Conservation (phyloP, 2,888 invertebrate species). For the Linyphia triangularis region DNA sequence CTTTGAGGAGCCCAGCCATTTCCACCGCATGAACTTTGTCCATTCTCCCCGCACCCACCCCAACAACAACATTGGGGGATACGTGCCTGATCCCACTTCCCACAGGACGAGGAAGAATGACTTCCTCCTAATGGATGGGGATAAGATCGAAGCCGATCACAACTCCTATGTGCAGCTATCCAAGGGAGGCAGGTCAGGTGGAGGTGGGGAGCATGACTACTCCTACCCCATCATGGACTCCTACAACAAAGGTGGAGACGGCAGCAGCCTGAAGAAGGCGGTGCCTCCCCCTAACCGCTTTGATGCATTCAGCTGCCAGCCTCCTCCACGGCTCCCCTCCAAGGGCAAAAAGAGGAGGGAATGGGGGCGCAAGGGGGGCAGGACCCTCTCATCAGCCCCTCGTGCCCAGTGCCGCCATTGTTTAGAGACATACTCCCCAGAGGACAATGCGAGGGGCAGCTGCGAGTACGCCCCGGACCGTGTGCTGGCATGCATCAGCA, state of each 20-base stretch:
- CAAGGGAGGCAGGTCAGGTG: constrained; percentile 81
- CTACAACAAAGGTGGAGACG: constrained; percentile 75
- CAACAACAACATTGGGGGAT: constrained; percentile 61
- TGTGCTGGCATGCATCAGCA: constrained; percentile 88
- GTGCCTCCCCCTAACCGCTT: constrained; percentile 24
- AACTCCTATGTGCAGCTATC: constrained; percentile 91
- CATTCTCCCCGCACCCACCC: constrained; percentile 62
- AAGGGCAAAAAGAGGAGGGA: constrained; percentile 77
- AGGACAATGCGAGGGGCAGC: constrained; percentile 91
- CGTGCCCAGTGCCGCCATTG: constrained; percentile 81
- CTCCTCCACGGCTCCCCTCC: constrained; percentile 66
- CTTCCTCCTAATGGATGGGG: constrained; percentile 66
- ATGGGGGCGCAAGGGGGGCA: constrained; percentile 75
- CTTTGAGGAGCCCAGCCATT: no score
- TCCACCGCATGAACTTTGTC: constrained; percentile 84
- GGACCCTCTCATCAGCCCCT: constrained; percentile 73
- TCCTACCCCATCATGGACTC: constrained; percentile 87
- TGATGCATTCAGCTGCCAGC: constrained; percentile 65
- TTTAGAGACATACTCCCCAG: constrained; percentile 85
- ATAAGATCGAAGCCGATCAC: constrained; percentile 76
- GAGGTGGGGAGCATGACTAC: constrained; percentile 88
- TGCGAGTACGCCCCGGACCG: constrained; percentile 88
- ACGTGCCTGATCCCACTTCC: constrained; percentile 40
- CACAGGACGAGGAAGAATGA: constrained; percentile 66
- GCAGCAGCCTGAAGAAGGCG: constrained; percentile 53